Conservation (phyloP, 2,888 invertebrate genomes). For the Diarsia brunnea region DNA sequence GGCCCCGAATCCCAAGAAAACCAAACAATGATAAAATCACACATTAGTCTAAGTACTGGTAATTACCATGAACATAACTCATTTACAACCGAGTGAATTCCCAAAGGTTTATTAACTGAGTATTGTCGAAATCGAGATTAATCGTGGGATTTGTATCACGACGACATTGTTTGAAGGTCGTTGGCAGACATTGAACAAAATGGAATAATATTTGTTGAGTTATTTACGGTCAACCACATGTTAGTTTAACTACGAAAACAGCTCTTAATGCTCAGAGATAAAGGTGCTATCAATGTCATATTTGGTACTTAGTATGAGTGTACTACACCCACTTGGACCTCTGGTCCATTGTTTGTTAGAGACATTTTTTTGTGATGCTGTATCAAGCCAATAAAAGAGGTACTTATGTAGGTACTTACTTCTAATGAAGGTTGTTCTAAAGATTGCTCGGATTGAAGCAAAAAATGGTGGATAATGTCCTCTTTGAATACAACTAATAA, state of each 20-base stretch:
- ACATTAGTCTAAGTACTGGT: constrained; percentile 18
- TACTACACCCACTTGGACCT: constrained; percentile 29
- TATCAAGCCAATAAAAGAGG: not conserved
- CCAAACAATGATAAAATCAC: constrained; percentile 29
- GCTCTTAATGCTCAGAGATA: not conserved
- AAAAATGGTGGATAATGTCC: not conserved
- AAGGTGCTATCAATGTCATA: not conserved
- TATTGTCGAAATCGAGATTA: constrained; percentile 52
- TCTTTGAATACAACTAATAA: not conserved
- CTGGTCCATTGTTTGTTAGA: constrained; percentile 42
- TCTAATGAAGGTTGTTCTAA: constrained; percentile 25
- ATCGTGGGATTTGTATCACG: constrained; percentile 50
- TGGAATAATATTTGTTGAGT: constrained; percentile 3
- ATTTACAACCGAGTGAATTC: constrained; percentile 49
- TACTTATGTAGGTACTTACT: constrained; percentile 7
- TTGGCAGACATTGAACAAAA: constrained; percentile 39
- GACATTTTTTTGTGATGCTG: constrained; percentile 46
- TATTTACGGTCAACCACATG: not conserved
- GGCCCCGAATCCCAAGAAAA: constrained; percentile 43
- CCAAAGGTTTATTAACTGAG: constrained; percentile 43
- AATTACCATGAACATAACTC: constrained; percentile 35
- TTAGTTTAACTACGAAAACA: not conserved
- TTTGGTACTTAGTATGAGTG: constrained; percentile 8
- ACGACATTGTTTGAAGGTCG: constrained; percentile 63
- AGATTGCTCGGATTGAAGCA: not conserved